These are phyloP conservation scores for Sabatieria punctata DNA, from an alignment of 2,888 invertebrate genomes.

Conservation along the genomic window DNA sequence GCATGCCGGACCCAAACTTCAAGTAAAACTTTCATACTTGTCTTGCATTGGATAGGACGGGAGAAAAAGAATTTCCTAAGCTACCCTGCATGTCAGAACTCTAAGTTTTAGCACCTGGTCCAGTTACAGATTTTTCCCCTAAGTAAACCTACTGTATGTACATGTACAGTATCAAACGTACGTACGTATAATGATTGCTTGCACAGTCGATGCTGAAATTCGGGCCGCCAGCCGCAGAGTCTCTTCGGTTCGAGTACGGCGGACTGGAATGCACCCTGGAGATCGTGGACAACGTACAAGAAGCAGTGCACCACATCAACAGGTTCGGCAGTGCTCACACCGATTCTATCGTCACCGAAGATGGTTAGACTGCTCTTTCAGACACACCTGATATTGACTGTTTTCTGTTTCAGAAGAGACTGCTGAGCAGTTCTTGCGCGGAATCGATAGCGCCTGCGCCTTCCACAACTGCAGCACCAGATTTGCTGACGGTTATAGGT, in stretches of 20 bases:
- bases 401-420: slow-evolving; percentile 19
- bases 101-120: too few relatives aligned
- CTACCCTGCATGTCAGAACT: too few relatives aligned
- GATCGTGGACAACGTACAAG: slow-evolving; percentile 67
- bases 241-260: slow-evolving; percentile 78
- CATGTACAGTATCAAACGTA: too few relatives aligned
- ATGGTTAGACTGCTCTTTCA: slow-evolving; percentile 40
- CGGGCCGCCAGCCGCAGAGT: slow-evolving; percentile 76
- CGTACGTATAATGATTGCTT: neutral
- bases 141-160: too few relatives aligned
- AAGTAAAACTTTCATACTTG: too few relatives aligned
- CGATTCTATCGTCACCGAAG: slow-evolving; percentile 83
- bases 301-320: slow-evolving; percentile 82
- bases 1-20: slow-evolving; percentile 69
- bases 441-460: slow-evolving; percentile 92
- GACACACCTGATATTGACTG: neutral
- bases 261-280: slow-evolving; percentile 83
- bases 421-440: slow-evolving; percentile 59
- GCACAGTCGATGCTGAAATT: slow-evolving; percentile 54
- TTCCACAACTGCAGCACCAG: slow-evolving; percentile 85
- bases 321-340: slow-evolving; percentile 89
- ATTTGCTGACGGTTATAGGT: slow-evolving; percentile 92
- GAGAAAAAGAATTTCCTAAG: too few relatives aligned
- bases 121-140: too few relatives aligned
- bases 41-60: too few relatives aligned